Evolutionary conservation across 2,888 invertebrate species (phyloP).

Genomic region (Polia nebulosa): DNA sequence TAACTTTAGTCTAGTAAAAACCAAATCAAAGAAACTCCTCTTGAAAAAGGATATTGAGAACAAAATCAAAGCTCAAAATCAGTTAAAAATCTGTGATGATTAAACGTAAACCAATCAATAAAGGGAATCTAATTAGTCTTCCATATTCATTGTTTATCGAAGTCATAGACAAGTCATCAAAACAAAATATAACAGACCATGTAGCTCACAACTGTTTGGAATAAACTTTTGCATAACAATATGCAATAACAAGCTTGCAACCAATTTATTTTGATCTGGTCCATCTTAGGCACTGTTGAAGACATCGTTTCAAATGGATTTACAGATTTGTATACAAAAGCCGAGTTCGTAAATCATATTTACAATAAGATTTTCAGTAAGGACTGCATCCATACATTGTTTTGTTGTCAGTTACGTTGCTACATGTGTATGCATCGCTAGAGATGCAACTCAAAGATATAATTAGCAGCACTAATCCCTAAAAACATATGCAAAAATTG

Average conservation of each 20-base stretch:
- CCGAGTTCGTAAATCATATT: neutral
- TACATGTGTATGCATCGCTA: slow-evolving; percentile 21
- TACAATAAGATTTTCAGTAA: neutral
- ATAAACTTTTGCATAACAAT: slow-evolving; percentile 35
- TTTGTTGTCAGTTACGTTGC: slow-evolving; percentile 16
- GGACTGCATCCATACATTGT: neutral
- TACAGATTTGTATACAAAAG: slow-evolving; percentile 15
- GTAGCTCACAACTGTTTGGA: neutral
- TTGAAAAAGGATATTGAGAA: neutral
- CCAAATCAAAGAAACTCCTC: neutral
- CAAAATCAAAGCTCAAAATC: neutral
- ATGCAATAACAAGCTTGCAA: slow-evolving; percentile 37
- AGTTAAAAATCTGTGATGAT: neutral
- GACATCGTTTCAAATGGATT: neutral
- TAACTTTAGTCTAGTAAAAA: neutral
- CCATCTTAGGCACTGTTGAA: neutral
- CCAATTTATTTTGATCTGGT: slow-evolving; percentile 29
- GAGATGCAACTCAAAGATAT: slow-evolving; percentile 47
- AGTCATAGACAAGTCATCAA: slow-evolving; percentile 23
- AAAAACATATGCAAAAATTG: slow-evolving; percentile 70
- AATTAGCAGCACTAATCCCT: slow-evolving; percentile 59
- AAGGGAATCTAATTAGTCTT: neutral
- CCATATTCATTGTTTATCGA: slow-evolving; percentile 6
- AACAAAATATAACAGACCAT: slow-evolving; percentile 11
- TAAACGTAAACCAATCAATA: neutral